phyloP scores from a whole-genome alignment of 2,888 invertebrate species.

The Aradus depressus region DNA sequence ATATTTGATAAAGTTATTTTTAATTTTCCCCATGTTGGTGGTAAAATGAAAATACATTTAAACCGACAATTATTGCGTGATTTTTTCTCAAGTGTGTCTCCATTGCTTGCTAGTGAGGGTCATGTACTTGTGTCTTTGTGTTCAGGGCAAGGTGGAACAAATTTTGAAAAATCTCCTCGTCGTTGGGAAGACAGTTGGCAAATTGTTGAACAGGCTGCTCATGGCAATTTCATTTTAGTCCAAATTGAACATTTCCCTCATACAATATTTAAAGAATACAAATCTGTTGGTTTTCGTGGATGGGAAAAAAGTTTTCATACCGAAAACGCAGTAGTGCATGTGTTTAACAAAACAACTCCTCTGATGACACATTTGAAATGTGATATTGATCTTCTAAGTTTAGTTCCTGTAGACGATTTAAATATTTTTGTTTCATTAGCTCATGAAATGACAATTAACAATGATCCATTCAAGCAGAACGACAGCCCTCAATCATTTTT shows the following conservation, averaged over 20 bases:
- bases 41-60: constrained; percentile 47
- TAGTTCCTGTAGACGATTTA: neutral
- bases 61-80: constrained; percentile 42
- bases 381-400: neutral
- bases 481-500: constrained; percentile 3
- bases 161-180: constrained; percentile 39
- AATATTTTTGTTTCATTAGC: neutral
- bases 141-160: constrained; percentile 43
- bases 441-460: constrained; percentile 5
- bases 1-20: constrained; percentile 44
- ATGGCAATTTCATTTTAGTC: constrained; percentile 39
- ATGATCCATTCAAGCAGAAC: constrained; percentile 7
- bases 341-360: constrained; percentile 31
- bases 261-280: constrained; percentile 37
- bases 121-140: constrained; percentile 41
- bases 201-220: constrained; percentile 44
- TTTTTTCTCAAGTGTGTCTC: constrained; percentile 40
- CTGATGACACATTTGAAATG: neutral
- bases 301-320: constrained; percentile 37
- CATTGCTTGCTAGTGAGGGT: constrained; percentile 37
- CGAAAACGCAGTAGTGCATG: constrained; percentile 35
- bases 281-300: constrained; percentile 40
- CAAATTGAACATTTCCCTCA: constrained; percentile 37
- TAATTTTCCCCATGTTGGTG: constrained; percentile 51
- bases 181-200: constrained; percentile 43